These are phyloP conservation scores for Molossus molossus DNA, from an alignment of 2,797 vertebrate genomes.

Conservation along the genomic window DNA sequence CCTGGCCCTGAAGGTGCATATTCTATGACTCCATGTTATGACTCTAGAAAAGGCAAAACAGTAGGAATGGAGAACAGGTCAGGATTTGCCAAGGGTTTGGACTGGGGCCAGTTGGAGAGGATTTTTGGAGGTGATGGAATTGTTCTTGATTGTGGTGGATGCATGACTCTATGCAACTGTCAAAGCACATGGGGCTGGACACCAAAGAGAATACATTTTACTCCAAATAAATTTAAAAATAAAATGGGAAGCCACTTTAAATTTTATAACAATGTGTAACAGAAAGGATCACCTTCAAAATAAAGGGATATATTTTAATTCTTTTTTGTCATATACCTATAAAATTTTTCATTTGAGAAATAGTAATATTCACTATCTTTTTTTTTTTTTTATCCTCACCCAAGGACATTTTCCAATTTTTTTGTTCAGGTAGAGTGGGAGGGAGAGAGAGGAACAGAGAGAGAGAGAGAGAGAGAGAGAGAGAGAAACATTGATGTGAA, in stretches of 20 bases:
- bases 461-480: too few species aligned
- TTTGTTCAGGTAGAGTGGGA: too few species aligned
- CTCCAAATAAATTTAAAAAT: neutral
- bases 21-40: neutral
- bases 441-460: too few species aligned
- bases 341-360: slow-evolving; percentile 19
- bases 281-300: neutral
- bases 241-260: neutral
- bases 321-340: neutral
- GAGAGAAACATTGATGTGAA: too few species aligned
- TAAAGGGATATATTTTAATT: neutral
- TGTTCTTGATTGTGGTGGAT: neutral
- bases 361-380: neutral
- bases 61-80: neutral
- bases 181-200: neutral
- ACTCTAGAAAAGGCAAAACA: neutral
- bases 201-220: neutral
- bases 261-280: neutral
- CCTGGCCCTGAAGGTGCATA: neutral
- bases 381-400: too few species aligned
- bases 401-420: too few species aligned
- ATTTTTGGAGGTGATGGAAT: neutral
- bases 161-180: neutral
- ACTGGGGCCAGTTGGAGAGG: neutral
- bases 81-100: neutral